Percentiles rank a stretch among this genome's conserved stretches.
phyloP scores from a whole-genome alignment of 2,113 vertebrate genomes.

The Vidua chalybeata region DNA sequence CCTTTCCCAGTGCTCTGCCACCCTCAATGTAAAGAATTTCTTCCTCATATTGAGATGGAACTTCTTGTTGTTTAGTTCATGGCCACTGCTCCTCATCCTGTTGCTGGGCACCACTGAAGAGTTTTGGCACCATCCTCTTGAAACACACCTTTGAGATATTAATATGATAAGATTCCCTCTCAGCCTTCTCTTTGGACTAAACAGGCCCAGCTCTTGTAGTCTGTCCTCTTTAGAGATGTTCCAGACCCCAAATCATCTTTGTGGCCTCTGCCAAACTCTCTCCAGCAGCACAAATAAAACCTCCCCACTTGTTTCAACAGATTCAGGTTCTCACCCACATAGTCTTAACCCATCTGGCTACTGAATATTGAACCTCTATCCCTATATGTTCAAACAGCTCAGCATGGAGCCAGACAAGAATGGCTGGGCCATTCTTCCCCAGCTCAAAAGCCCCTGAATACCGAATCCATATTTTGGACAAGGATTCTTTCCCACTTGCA shows the following conservation, averaged over 20 bases:
- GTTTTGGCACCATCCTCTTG: not conserved
- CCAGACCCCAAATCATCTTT: not conserved
- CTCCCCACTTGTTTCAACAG: not conserved
- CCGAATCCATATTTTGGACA: not conserved
- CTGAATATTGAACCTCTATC: not conserved
- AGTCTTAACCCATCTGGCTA: not conserved
- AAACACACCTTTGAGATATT: not conserved
- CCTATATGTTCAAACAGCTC: not conserved
- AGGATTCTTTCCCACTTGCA: not conserved
- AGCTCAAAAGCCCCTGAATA: not conserved
- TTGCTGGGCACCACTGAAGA: not conserved
- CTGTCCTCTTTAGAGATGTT: not conserved
- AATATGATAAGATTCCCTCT: not conserved
- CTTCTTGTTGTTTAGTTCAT: not conserved
- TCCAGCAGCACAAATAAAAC: not conserved
- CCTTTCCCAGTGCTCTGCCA: not conserved
- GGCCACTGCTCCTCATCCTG: not conserved
- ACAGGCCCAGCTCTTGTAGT: not conserved
- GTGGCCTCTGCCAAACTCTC: not conserved
- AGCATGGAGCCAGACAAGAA: not conserved
- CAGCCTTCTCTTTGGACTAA: not conserved
- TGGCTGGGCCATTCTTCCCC: not conserved
- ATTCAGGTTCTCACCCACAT: not conserved
- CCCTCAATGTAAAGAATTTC: not conserved
- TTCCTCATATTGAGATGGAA: not conserved